Percentiles rank a stretch among this genome's conserved stretches.
These are phyloP conservation scores for Ephialtes manifestator DNA, from an alignment of 2,888 invertebrate species.

Conservation along the genomic window DNA sequence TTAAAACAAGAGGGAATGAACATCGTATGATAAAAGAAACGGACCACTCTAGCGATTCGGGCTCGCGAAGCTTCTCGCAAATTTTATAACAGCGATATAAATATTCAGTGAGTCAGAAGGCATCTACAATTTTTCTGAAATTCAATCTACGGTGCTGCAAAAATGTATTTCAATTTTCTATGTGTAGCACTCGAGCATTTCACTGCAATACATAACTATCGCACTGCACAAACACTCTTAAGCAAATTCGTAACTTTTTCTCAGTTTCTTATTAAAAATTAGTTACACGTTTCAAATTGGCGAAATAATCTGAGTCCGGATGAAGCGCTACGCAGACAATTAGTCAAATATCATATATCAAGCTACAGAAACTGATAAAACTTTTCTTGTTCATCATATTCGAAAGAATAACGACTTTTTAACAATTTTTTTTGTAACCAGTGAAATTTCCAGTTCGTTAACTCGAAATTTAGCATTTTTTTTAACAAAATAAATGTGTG, in stretches of 20 bases:
- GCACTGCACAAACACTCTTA: not conserved
- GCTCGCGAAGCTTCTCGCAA: slow-evolving; percentile 36
- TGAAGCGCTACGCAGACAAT: slow-evolving; percentile 25
- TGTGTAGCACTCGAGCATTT: not conserved
- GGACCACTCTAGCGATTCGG: slow-evolving; percentile 35
- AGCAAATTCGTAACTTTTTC: not conserved
- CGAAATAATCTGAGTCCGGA: not conserved
- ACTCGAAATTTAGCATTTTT: no score
- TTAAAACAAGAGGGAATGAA: slow-evolving; percentile 30
- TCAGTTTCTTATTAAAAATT: slow-evolving; percentile 25
- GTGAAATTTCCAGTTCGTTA: no score
- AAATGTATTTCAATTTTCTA: not conserved
- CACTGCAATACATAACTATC: not conserved
- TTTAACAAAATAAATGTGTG: no score
- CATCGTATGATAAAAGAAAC: slow-evolving; percentile 55
- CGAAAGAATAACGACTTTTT: not conserved
- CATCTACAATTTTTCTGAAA: not conserved
- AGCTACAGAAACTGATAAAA: not conserved
- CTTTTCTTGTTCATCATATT: slow-evolving; percentile 26
- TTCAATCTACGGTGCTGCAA: not conserved
- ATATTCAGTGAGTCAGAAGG: not conserved
- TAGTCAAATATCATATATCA: not conserved
- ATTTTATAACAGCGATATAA: not conserved
- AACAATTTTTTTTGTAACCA: no score
- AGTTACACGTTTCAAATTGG: not conserved